Evolutionary conservation across 2,113 vertebrate species (phyloP).

Genomic region (Rhinolophus sinicus): DNA sequence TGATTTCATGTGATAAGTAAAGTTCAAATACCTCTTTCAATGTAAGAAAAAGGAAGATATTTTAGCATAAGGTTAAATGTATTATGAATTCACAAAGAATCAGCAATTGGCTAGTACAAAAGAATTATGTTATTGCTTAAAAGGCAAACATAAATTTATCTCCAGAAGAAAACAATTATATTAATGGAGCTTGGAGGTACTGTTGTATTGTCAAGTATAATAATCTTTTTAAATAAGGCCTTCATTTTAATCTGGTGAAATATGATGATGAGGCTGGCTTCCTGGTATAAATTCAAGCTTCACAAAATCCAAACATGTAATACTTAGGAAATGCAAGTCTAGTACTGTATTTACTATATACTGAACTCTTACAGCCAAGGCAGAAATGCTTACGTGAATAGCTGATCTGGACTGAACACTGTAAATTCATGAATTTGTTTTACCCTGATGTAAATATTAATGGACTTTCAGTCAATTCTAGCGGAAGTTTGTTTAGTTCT

Average conservation of each 20-base stretch:
- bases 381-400: not conserved
- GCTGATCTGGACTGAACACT: not conserved
- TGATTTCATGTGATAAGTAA: constrained; percentile 20
- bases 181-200: not conserved
- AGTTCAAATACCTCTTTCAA: not conserved
- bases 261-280: not conserved
- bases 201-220: constrained; percentile 35
- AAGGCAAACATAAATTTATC: constrained; percentile 29
- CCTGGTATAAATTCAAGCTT: constrained; percentile 29
- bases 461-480: not conserved
- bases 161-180: constrained; percentile 23
- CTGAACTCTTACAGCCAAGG: not conserved
- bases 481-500: not conserved
- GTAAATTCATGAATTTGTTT: constrained; percentile 23
- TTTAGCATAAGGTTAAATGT: constrained; percentile 30
- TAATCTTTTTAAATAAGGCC: not conserved
- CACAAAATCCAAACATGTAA: constrained; percentile 26
- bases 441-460: not conserved
- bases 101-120: not conserved
- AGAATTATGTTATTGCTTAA: not conserved
- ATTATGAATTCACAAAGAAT: constrained; percentile 5
- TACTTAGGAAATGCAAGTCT: constrained; percentile 13
- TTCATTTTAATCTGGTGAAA: constrained; percentile 43
- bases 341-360: not conserved
- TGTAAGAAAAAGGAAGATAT: constrained; percentile 9